Evolutionary conservation across 2,113 vertebrate genomes (phyloP).

Genomic region (Verasper variegatus): DNA sequence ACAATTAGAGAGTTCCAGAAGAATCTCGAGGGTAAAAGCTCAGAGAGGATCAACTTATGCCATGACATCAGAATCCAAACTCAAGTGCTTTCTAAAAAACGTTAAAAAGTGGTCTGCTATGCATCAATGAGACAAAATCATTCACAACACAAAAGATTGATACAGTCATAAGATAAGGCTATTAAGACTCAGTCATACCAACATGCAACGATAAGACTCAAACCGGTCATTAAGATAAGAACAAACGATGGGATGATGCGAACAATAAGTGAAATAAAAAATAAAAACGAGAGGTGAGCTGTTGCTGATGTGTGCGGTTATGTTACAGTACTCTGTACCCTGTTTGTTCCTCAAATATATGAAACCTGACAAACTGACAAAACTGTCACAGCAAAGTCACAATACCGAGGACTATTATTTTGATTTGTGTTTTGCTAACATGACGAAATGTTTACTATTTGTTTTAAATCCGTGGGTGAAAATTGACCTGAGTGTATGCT

Average conservation of each 20-base stretch:
- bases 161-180: constrained; percentile 72
- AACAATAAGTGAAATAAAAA: constrained; percentile 13
- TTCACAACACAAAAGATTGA: constrained; percentile 49
- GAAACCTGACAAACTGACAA: constrained; percentile 60
- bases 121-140: constrained; percentile 32
- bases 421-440: constrained; percentile 29
- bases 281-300: constrained; percentile 64
- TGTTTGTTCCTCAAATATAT: constrained; percentile 77
- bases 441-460: constrained; percentile 22
- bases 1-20: constrained; percentile 56
- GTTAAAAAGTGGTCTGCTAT: constrained; percentile 31
- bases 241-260: constrained; percentile 31
- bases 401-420: constrained; percentile 53
- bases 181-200: constrained; percentile 58
- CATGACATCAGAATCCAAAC: constrained; percentile 48
- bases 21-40: constrained; percentile 59
- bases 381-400: constrained; percentile 49
- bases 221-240: constrained; percentile 26
- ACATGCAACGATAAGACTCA: constrained; percentile 64
- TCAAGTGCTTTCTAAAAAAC: constrained; percentile 34
- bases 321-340: constrained; percentile 81
- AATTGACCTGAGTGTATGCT: constrained; percentile 77
- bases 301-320: constrained; percentile 65
- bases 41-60: constrained; percentile 41
- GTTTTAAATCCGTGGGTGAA: constrained; percentile 34